Conservation (phyloP, 2,888 invertebrate species). For the Idaea aversata region DNA sequence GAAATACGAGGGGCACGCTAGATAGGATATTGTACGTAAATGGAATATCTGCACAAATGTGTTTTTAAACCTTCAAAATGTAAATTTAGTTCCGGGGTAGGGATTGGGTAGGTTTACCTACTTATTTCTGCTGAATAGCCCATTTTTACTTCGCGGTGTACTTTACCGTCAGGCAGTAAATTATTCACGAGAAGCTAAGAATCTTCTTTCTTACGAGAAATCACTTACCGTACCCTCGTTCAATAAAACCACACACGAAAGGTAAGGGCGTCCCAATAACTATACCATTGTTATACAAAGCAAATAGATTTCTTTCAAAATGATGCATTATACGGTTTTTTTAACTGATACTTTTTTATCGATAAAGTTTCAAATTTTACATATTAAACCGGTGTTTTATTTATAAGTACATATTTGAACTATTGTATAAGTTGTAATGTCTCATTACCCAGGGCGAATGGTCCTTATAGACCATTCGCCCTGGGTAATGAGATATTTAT, state of each 20-base stretch:
- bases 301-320: background rate
- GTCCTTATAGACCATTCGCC: no score
- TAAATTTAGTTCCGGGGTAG: background rate
- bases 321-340: no score
- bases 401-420: no score
- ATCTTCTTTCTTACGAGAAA: background rate
- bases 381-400: no score
- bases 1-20: background rate
- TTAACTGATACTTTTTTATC: no score
- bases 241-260: slow-evolving; percentile 1
- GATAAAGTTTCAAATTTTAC: no score
- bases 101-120: background rate
- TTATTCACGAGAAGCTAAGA: background rate
- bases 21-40: background rate
- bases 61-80: background rate
- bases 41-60: background rate
- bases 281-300: background rate
- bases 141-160: background rate
- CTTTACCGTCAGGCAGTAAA: background rate
- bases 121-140: background rate
- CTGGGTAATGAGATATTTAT: no score
- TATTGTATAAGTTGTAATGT: no score
- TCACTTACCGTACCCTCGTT: background rate
- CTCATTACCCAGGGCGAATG: no score
- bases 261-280: background rate